Evolutionary conservation across 2,797 vertebrate species (phyloP).

Genomic region (Oreortyx pictus): DNA sequence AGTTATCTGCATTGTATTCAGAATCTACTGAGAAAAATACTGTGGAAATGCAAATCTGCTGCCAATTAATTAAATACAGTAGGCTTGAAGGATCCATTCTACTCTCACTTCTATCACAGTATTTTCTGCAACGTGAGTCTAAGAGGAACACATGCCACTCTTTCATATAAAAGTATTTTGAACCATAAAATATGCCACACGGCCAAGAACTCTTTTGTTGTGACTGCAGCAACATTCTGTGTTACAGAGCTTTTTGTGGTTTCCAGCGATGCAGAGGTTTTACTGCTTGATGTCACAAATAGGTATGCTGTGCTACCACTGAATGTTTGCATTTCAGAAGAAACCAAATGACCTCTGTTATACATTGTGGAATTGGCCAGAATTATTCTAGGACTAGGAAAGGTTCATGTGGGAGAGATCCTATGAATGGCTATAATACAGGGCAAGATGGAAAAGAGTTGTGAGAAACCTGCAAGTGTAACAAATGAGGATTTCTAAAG

Average conservation of each 20-base stretch:
- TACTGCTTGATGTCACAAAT: neutral
- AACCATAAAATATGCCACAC: neutral
- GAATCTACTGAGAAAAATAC: neutral
- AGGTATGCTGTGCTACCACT: neutral
- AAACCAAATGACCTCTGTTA: neutral
- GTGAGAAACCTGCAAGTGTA: neutral
- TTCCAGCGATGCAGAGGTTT: neutral
- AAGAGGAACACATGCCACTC: neutral
- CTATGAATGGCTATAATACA: neutral
- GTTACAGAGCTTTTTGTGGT: neutral
- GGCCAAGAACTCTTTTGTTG: neutral
- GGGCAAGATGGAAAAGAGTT: neutral
- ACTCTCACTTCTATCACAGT: neutral
- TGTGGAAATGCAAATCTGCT: neutral
- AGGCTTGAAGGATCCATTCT: slow-evolving; percentile 2
- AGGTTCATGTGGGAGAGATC: neutral
- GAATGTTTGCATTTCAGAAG: neutral
- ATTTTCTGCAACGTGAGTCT: neutral
- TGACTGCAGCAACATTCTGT: neutral
- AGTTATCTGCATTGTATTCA: neutral
- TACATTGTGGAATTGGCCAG: neutral
- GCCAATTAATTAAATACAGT: neutral
- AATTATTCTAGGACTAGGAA: neutral
- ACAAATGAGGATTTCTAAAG: neutral
- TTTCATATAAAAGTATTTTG: neutral